Evolutionary conservation across 2,113 vertebrate species (phyloP).

Genomic region (Cercopithecus mona): DNA sequence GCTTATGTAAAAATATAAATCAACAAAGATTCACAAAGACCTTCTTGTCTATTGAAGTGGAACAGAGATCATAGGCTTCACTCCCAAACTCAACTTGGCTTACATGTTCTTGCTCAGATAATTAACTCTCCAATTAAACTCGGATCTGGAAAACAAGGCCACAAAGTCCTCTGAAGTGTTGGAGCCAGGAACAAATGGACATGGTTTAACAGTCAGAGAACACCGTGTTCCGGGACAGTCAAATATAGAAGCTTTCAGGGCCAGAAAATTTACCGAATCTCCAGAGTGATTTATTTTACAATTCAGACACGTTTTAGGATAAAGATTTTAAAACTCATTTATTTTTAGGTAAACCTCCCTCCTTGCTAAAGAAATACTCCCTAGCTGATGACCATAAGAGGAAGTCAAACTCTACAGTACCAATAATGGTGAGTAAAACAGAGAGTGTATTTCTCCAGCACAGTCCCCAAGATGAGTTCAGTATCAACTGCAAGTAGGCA

Average conservation of each 20-base stretch:
- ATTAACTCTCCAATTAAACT: slow-evolving; percentile 70
- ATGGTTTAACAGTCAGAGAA: slow-evolving; percentile 12
- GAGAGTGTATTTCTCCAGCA: neutral
- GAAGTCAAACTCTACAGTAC: neutral
- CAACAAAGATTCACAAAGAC: slow-evolving; percentile 51
- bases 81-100: slow-evolving; percentile 36
- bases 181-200: slow-evolving; percentile 48
- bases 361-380: slow-evolving; percentile 31
- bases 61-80: neutral
- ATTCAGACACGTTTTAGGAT: slow-evolving; percentile 40
- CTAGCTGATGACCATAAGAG: neutral
- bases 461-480: neutral
- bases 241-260: slow-evolving; percentile 25
- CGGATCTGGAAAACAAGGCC: slow-evolving; percentile 32
- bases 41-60: slow-evolving; percentile 27
- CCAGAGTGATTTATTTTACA: slow-evolving; percentile 47
- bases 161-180: slow-evolving; percentile 45
- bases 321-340: slow-evolving; percentile 41
- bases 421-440: neutral
- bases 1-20: slow-evolving; percentile 57
- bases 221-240: slow-evolving; percentile 10
- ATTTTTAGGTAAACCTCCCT: slow-evolving; percentile 45
- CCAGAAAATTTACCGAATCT: neutral
- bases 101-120: slow-evolving; percentile 35
- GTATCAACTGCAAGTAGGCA: neutral